These are phyloP conservation scores for Gerris lacustris DNA, from an alignment of 2,888 invertebrate genomes.

Conservation along the genomic window DNA sequence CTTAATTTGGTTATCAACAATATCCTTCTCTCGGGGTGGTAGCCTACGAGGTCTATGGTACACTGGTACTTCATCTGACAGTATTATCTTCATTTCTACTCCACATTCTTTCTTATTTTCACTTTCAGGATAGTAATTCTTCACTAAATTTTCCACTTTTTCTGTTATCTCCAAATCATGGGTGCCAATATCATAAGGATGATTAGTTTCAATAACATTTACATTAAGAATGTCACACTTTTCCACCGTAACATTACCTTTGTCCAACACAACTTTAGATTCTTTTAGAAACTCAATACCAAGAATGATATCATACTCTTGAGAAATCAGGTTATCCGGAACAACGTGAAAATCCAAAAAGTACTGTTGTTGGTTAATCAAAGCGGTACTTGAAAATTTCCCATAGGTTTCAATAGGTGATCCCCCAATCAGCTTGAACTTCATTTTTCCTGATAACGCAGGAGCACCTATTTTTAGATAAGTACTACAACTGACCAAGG, in stretches of 20 bases:
- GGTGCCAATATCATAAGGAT: conserved; percentile 1
- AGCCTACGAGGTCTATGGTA: no score
- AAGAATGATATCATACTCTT: conserved; percentile 3
- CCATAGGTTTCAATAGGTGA: not conserved
- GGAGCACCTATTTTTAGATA: not conserved
- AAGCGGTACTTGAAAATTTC: not conserved
- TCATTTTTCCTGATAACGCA: not conserved
- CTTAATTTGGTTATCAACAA: no score
- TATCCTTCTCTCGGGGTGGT: conserved; percentile 27
- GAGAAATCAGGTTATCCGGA: not conserved
- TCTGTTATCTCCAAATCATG: not conserved
- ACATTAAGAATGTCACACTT: no score
- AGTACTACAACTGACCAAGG: conserved; percentile 3
- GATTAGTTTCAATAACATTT: not conserved
- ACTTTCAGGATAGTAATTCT: not conserved
- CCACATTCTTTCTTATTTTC: no score
- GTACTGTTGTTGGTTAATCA: not conserved
- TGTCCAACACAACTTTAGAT: no score
- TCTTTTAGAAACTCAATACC: not conserved
- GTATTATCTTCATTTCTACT: no score
- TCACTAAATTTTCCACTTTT: not conserved
- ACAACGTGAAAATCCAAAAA: not conserved
- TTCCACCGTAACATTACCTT: no score
- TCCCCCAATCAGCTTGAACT: not conserved
- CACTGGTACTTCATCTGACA: conserved; percentile 31